A percentile compares a stretch with the other conserved stretches of the same genome.
Conservation (phyloP, 2,888 invertebrate species). For the Tipula helvola region DNA sequence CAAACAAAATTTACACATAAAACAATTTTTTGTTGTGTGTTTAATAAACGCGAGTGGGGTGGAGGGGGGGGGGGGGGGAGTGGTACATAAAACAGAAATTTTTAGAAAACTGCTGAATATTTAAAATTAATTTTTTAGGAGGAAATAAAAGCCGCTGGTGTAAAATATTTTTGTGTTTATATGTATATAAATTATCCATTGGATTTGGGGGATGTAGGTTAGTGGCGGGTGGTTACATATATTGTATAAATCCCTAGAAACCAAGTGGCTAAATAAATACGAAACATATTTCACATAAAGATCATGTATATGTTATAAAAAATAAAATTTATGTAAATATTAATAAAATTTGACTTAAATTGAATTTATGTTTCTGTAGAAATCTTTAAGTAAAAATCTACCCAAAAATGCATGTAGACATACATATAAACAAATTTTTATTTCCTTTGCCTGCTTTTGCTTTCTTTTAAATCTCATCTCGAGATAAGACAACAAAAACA, state of each 20-base stretch:
- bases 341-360: neutral
- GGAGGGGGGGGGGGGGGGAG: no score
- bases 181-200: neutral
- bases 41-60: neutral
- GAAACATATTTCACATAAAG: neutral
- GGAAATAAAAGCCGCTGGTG: neutral
- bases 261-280: neutral
- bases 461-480: slow-evolving; percentile 4
- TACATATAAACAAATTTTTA: neutral
- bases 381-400: neutral
- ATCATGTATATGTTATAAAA: neutral
- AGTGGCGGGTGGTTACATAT: neutral
- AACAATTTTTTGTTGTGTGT: neutral
- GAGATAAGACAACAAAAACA: neutral
- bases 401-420: neutral
- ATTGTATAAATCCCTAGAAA: neutral
- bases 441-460: neutral
- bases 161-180: neutral
- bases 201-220: neutral
- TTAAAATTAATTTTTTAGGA: neutral
- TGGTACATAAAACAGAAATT: neutral
- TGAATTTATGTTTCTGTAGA: neutral
- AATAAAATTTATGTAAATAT: neutral
- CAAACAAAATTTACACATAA: neutral
- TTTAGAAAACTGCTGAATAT: neutral